Conservation (phyloP, 2,888 invertebrate genomes). For the Xestia rhomboidea region DNA sequence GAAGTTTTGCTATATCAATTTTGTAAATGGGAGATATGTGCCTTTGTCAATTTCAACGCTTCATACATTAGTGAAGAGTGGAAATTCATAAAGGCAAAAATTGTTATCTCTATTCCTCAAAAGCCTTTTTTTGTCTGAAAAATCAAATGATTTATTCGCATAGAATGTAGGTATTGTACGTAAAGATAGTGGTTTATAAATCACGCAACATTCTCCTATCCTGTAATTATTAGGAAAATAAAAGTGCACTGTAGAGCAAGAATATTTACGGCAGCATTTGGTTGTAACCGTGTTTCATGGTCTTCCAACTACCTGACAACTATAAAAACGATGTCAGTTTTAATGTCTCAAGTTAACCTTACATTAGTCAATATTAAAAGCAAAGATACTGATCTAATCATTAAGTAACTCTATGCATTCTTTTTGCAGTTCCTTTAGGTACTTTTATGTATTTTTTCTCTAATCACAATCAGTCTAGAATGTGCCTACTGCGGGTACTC, state of each 20-base stretch:
- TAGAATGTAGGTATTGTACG: no score
- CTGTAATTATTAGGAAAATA: slow-evolving; percentile 16
- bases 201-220: neutral
- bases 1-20: neutral
- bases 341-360: slow-evolving; percentile 15
- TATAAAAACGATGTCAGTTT: slow-evolving; percentile 25
- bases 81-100: neutral
- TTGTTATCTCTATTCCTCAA: neutral
- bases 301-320: slow-evolving; percentile 26
- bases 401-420: neutral
- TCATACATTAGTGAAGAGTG: neutral
- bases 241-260: slow-evolving; percentile 10
- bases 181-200: neutral
- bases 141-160: no score
- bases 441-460: neutral
- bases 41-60: neutral
- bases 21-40: neutral
- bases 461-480: neutral
- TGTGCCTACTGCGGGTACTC: no score
- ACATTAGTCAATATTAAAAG: slow-evolving; percentile 1
- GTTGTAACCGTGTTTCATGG: slow-evolving; percentile 23
- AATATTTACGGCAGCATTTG: slow-evolving; percentile 23
- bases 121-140: neutral
- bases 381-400: neutral
- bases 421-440: no score